Conservation (phyloP, 2,113 vertebrate species). For the Myrmecobius fasciatus region DNA sequence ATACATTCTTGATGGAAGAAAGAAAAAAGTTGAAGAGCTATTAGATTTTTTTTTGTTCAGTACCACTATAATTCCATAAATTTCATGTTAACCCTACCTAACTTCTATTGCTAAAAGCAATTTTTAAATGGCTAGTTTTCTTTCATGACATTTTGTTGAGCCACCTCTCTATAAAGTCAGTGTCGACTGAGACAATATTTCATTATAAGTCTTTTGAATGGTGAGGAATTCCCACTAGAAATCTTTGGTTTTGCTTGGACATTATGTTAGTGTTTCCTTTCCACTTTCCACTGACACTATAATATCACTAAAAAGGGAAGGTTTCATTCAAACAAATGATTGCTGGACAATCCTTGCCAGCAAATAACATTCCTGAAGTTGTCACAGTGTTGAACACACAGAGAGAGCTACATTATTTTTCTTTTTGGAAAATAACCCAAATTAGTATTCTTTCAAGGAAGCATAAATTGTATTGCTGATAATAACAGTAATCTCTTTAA, state of each 20-base stretch:
- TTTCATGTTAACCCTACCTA: not conserved
- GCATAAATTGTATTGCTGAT: conserved; percentile 80
- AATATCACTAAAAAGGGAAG: conserved; percentile 63
- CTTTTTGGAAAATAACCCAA: conserved; percentile 60
- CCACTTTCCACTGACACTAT: not conserved
- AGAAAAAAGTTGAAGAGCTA: not conserved
- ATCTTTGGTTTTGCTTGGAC: not conserved
- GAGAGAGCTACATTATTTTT: conserved; percentile 32
- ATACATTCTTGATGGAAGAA: not conserved
- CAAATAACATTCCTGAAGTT: conserved; percentile 61
- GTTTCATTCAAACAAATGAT: conserved; percentile 69
- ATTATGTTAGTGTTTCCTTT: conserved; percentile 8
- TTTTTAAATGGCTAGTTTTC: not conserved
- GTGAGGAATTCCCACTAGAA: not conserved
- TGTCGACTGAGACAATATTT: not conserved
- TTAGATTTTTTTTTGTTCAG: not conserved
- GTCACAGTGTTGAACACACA: conserved; percentile 44
- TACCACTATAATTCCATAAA: not conserved
- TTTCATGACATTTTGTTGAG: not conserved
- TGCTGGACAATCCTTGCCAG: conserved; percentile 58
- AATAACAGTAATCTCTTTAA: conserved; percentile 80
- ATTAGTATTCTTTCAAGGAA: conserved; percentile 79
- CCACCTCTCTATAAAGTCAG: not conserved
- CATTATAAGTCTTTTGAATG: not conserved
- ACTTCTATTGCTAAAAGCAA: not conserved